These are phyloP conservation scores for Drosophila lacertosa DNA, from an alignment of 1,140 invertebrate genomes.

Conservation along the genomic window DNA sequence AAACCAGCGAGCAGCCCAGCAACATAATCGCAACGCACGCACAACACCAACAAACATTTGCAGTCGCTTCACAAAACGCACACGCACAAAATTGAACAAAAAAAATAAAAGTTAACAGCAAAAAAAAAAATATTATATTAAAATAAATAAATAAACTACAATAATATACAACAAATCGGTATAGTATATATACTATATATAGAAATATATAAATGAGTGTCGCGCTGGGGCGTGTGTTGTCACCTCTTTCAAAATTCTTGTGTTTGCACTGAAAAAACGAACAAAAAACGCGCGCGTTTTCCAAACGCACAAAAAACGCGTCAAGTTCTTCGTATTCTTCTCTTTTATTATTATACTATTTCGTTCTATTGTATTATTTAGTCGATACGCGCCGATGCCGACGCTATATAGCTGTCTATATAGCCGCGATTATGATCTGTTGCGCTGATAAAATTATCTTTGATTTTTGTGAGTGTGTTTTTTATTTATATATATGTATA, in stretches of 20 bases:
- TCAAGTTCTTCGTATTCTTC: conserved; percentile 8
- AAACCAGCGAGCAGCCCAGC: conserved; percentile 20
- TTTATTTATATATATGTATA: conserved; percentile 37
- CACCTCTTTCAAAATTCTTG: conserved; percentile 48
- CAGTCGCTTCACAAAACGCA: conserved; percentile 50
- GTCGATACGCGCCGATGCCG: background rate
- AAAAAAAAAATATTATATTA: conserved; percentile 1
- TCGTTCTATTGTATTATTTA: background rate
- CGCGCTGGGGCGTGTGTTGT: conserved; percentile 37
- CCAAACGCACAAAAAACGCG: conserved; percentile 38
- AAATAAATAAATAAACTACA: conserved; percentile 27
- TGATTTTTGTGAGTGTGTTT: conserved; percentile 14
- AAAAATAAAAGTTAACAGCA: conserved; percentile 31
- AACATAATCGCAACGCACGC: conserved; percentile 29
- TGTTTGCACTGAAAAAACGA: conserved; percentile 24
- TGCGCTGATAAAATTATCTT: conserved; percentile 17
- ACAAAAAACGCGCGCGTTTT: conserved; percentile 53
- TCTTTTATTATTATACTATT: background rate
- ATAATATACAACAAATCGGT: conserved; percentile 8
- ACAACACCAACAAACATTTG: conserved; percentile 33
- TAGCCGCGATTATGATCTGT: conserved; percentile 10
- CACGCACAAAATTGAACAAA: conserved; percentile 48
- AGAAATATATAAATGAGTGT: conserved; percentile 11
- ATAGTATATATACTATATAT: conserved; percentile 12
- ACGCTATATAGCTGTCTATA: conserved; percentile 18